Evolutionary conservation across 1,140 invertebrate species (phyloP).

Genomic region (Penaeus chinensis): DNA sequence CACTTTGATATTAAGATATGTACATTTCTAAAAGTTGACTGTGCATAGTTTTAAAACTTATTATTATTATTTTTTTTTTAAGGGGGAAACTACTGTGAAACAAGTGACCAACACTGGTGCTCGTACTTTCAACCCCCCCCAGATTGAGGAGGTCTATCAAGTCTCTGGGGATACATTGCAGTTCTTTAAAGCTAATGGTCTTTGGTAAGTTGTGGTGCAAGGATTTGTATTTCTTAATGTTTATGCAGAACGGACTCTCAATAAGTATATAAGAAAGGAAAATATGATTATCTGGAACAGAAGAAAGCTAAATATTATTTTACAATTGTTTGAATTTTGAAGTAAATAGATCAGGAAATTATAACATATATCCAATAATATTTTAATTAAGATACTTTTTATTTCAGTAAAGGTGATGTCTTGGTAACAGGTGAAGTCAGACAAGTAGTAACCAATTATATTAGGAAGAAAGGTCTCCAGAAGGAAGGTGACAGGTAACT

Average conservation of each 20-base stretch:
- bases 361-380: background rate
- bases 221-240: conserved; percentile 20
- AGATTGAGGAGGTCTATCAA: conserved; percentile 60
- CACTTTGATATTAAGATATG: background rate
- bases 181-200: conserved; percentile 66
- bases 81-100: conserved; percentile 40
- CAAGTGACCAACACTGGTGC: background rate
- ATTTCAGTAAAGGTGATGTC: conserved; percentile 71
- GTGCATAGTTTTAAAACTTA: background rate
- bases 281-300: too few species aligned
- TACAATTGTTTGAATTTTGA: too few species aligned
- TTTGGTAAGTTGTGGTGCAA: conserved; percentile 70
- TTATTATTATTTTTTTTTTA: conserved; percentile 27
- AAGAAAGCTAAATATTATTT: too few species aligned
- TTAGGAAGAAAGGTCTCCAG: conserved; percentile 79
- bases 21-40: background rate
- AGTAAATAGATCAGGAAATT: too few species aligned
- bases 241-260: background rate
- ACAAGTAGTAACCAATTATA: conserved; percentile 80
- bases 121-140: conserved; percentile 44
- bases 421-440: conserved; percentile 78
- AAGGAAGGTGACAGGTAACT: conserved; percentile 68
- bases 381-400: conserved; percentile 66
- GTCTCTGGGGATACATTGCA: conserved; percentile 61
- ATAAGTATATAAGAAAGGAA: too few species aligned